Percentiles rank a stretch among this genome's conserved stretches.
These are phyloP conservation scores for Athene cunicularia DNA, from an alignment of 2,113 vertebrate species.

Conservation along the genomic window DNA sequence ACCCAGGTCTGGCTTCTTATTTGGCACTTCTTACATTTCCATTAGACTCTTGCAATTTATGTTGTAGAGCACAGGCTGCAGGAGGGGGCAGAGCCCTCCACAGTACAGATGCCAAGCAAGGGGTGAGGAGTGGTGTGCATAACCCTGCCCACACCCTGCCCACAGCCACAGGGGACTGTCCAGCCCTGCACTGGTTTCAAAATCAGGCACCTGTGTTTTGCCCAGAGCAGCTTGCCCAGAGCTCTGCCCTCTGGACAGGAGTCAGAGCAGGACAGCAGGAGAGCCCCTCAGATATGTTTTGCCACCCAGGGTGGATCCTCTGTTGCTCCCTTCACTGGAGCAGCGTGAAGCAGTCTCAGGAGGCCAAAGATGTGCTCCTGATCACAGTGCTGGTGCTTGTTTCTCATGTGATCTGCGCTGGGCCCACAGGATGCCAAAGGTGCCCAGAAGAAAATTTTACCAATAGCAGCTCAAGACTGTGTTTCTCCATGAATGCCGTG, in stretches of 20 bases:
- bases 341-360: neutral
- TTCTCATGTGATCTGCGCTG: neutral
- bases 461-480: neutral
- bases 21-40: constrained; percentile 35
- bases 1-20: constrained; percentile 25
- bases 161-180: neutral
- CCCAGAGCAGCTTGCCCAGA: neutral
- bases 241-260: neutral
- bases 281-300: neutral
- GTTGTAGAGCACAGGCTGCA: neutral
- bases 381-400: neutral
- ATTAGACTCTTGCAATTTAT: constrained; percentile 12
- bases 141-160: neutral
- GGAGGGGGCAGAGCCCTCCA: neutral
- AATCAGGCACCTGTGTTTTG: neutral
- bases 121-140: rapidly evolving
- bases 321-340: neutral
- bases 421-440: neutral
- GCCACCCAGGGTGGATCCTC: neutral
- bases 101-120: rapidly evolving
- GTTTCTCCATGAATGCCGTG: neutral
- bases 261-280: neutral
- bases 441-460: neutral
- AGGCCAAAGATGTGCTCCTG: neutral
- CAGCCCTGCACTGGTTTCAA: neutral